These are phyloP conservation scores for Epizoanthus rinbou DNA, from an alignment of 92 coral and sea anemone species.

Conservation along the genomic window DNA sequence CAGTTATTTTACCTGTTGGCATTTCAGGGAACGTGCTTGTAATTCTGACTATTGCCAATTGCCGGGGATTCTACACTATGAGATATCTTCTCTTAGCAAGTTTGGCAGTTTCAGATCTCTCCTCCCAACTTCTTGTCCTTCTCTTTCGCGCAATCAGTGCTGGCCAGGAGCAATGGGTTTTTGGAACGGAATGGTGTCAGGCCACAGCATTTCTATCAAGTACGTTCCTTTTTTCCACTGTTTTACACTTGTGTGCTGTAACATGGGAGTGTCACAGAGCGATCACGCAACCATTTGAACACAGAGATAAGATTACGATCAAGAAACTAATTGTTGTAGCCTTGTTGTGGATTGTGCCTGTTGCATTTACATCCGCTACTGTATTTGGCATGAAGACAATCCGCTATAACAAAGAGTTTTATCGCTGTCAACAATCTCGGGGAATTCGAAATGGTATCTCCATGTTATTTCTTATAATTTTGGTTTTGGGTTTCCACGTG, in stretches of 20 bases:
- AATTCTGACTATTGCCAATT: no score
- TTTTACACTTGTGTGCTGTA: neutral
- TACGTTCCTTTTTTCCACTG: neutral
- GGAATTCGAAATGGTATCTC: no score
- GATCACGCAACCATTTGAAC: neutral
- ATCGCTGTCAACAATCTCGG: neutral
- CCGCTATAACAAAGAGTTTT: neutral
- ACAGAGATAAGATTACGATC: neutral
- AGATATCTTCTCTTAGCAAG: no score
- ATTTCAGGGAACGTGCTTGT: no score
- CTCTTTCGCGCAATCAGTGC: no score
- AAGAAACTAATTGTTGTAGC: neutral
- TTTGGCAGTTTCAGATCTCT: no score
- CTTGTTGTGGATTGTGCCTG: neutral
- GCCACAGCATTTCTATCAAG: neutral
- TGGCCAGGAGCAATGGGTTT: neutral
- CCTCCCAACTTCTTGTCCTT: no score
- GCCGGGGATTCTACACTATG: no score
- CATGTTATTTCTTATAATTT: no score
- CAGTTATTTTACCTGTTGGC: no score
- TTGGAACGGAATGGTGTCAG: neutral
- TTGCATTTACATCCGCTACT: neutral
- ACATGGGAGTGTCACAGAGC: conserved; percentile 7
- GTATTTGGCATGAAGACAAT: neutral
- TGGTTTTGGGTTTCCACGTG: no score